Evolutionary conservation across 2,113 vertebrate genomes (phyloP), one percentile per base, ranked within the genome.

Genomic region (Sakesphorus luctuosus): DNA sequence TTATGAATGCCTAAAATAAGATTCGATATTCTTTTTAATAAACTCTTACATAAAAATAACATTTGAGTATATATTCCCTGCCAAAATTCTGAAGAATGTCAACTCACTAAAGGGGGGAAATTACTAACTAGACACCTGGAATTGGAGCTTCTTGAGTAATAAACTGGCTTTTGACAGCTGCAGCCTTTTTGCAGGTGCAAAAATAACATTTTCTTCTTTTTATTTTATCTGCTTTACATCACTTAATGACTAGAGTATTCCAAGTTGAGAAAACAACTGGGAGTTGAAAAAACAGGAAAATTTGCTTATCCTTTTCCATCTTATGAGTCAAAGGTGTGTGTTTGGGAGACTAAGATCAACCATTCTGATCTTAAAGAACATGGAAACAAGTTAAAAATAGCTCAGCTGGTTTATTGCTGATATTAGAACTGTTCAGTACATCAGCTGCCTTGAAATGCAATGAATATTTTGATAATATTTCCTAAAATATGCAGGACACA

Each of bases 81-180:
- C 79, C 67, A 91, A 83, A 89, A 82, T 72, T 72, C 61, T 75
- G 40, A 92, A 68, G 85, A 92, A 95, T 76, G 81, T 84, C 58
- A 82, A 3, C n/a, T 95, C 44, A 87, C 73, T 93, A 65, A 95
- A 68, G 5, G 10, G 62, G 40, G 65, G 53, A 94, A 94, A 95
- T 89, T 94, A 73, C 53, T 65, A 69, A 38, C 58, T 84, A 82
- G 69, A 79, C 93, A 97, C 94, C 95, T 95, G 87, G 84, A 89
- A 85, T 6, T 82, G 49, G 49, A 91, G 69, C 77, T 89, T 91
- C 69, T 89, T 89, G 74, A 95, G 77, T 68, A 89, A 95, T 69
- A 69, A 78, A 82, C 35, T 29, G 20, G 80, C 36, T 86, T 93
- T 43, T 74, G 86, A 95, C 91, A 96, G 89, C 91, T 92, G 95